Base-by-base conservation (phyloP, 2,888 invertebrate genomes). In the Syritta pipiens region DNA sequence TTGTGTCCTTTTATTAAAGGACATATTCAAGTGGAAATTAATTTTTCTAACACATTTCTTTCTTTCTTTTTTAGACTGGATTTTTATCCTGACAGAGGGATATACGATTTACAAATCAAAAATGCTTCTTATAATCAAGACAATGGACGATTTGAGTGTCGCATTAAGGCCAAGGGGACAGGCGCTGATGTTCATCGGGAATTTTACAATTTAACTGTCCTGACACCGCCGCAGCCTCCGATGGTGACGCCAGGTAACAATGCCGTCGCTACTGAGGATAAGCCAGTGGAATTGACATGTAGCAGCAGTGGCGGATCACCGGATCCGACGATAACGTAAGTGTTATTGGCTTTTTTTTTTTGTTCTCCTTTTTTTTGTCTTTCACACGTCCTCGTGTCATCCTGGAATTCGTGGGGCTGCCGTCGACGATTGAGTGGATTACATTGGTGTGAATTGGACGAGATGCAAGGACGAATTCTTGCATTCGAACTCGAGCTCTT, bases 131-230 rank as follows among this genome's bases (percentile, higher is more conserved):
- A 97, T 90, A 95, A 94, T 86, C 91, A 95, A 14, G 97, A 96
- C 90, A 97, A 97, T 89, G 97, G 96, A 59, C 93, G 93, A 85
- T 97, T 96, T 90, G 96, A 96, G 90, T 98, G 97, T 89, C 94
- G 94, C 84, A 93, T 94, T 85, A 96, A 94, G 90, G 96, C 93
- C 79, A 94, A 92, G 84, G 96, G 94, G 82, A 95, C 95, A 20
- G 96, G 96, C 40, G 92, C 92, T 79, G 94, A 94, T 88, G 91
- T 96, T 83, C 96, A 96, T 90, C 93, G 94, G 82, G 95, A 96
- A 89, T 93, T 93, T 75, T 94, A 96, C 86, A 92, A 93, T 82
- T 91, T 97, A 84, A 96, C 96, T 24, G 96, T 97, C 67, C 91
- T 97, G 69, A 94, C 96, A 30, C 92, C 93, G 53, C 97, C 97